phyloP scores from a whole-genome alignment of 2,888 invertebrate genomes.

The Catonia carolina region DNA sequence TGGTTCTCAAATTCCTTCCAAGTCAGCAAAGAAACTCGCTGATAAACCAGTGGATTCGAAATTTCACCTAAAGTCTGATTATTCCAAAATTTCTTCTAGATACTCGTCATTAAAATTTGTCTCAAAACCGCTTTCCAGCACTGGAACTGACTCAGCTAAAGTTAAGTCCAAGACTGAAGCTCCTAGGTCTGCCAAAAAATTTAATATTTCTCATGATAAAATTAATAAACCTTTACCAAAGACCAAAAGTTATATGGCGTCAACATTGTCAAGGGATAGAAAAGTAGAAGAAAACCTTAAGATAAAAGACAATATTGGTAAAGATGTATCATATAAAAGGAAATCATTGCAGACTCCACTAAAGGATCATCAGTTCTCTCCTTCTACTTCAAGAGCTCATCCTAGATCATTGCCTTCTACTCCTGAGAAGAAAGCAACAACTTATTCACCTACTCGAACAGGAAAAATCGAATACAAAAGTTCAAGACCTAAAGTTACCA shows the following conservation, averaged over 20 bases:
- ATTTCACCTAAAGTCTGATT: no score
- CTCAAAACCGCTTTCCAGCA: not conserved
- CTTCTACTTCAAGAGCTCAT: not conserved
- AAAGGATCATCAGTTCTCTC: not conserved
- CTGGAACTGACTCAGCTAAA: not conserved
- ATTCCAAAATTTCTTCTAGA: no score
- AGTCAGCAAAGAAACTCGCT: no score
- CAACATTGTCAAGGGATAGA: slow-evolving; percentile 51
- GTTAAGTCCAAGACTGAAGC: not conserved
- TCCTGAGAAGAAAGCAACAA: slow-evolving; percentile 3
- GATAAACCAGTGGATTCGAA: no score
- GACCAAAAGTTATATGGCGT: slow-evolving; percentile 50
- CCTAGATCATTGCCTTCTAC: slow-evolving; percentile 7
- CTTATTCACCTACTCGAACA: not conserved
- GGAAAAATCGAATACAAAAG: no score
- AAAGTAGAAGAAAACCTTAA: slow-evolving; percentile 42
- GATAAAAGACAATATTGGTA: not conserved
- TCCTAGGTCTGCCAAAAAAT: no score
- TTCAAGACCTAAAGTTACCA: not conserved
- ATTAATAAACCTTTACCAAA: not conserved
- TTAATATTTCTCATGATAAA: no score
- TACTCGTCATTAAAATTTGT: no score
- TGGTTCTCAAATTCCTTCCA: no score
- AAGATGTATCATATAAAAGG: slow-evolving; percentile 4
- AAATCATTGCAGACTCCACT: not conserved